phyloP scores from a whole-genome alignment of 2,888 invertebrate genomes.

The Minunthozetes semirufus region DNA sequence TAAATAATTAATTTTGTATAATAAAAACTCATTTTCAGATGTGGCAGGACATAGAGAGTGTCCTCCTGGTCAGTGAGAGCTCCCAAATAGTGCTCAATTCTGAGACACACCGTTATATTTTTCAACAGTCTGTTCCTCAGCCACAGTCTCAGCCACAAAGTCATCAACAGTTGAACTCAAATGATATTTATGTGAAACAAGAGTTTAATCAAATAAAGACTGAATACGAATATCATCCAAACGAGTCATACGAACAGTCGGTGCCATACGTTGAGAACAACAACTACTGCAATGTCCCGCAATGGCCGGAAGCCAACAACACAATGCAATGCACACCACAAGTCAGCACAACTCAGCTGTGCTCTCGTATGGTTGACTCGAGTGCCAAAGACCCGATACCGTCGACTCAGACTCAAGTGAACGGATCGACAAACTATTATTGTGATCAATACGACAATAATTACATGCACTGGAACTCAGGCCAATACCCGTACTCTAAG shows the following conservation, averaged over 20 bases:
- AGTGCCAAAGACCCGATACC: constrained; percentile 23
- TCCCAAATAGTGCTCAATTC: not conserved
- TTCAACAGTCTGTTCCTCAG: not conserved
- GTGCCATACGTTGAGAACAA: constrained; percentile 8
- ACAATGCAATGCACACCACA: not conserved
- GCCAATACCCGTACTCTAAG: not conserved
- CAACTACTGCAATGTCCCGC: constrained; percentile 10
- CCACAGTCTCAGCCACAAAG: not conserved
- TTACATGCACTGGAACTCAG: constrained; percentile 7
- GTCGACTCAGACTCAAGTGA: not conserved
- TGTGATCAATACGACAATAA: constrained; percentile 26
- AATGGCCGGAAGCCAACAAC: not conserved
- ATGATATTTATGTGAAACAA: constrained; percentile 14
- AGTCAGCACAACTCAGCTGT: not conserved
- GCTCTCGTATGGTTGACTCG: constrained; percentile 7
- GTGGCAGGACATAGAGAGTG: constrained; percentile 53
- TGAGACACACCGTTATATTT: not conserved
- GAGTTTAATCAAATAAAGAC: not conserved
- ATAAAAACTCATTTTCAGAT: constrained; percentile 46
- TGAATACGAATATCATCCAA: constrained; percentile 4
- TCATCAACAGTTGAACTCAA: not conserved
- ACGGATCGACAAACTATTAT: constrained; percentile 15
- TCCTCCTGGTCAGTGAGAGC: constrained; percentile 48
- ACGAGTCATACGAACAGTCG: constrained; percentile 5
- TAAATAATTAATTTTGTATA: not conserved